Evolutionary conservation across 2,113 vertebrate genomes (phyloP).

Genomic region (Epinephelus fuscoguttatus): DNA sequence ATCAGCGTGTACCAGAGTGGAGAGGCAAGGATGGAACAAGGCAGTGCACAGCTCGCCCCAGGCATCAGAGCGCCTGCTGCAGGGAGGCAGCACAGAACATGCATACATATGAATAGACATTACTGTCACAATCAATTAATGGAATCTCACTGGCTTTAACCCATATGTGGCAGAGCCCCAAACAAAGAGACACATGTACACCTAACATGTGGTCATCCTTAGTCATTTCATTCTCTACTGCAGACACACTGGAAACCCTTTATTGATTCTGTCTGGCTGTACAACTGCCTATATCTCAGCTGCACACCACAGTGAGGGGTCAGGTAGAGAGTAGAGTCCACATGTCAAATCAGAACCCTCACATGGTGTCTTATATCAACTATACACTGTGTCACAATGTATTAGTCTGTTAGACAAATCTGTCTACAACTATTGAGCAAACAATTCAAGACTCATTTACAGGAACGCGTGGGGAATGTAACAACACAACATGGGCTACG

Average conservation of each 20-base stretch:
- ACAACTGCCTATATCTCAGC: not conserved
- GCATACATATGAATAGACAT: slow-evolving; percentile 67
- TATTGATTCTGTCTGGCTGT: slow-evolving; percentile 4
- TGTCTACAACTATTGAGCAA: no score
- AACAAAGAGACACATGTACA: slow-evolving; percentile 28
- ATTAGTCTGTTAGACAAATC: no score
- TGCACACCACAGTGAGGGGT: not conserved
- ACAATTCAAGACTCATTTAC: no score
- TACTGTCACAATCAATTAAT: slow-evolving; percentile 56
- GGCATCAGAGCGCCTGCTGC: slow-evolving; percentile 22
- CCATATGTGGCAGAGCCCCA: not conserved
- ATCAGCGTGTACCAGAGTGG: slow-evolving; percentile 47
- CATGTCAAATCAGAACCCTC: not conserved
- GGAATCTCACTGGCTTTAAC: slow-evolving; percentile 4
- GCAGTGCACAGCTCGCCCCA: slow-evolving; percentile 2
- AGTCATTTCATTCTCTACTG: not conserved
- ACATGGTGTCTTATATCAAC: not conserved
- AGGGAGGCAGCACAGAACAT: slow-evolving; percentile 24
- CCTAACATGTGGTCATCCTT: not conserved
- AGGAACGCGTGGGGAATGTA: not conserved
- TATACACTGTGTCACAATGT: not conserved
- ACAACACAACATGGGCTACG: not conserved
- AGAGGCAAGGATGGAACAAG: slow-evolving; percentile 2
- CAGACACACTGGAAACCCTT: not conserved
- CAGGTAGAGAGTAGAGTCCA: not conserved